Evolutionary conservation across 2,797 vertebrate genomes (phyloP), one percentile per base, ranked within the genome.

Genomic region (Chromis chromis): DNA sequence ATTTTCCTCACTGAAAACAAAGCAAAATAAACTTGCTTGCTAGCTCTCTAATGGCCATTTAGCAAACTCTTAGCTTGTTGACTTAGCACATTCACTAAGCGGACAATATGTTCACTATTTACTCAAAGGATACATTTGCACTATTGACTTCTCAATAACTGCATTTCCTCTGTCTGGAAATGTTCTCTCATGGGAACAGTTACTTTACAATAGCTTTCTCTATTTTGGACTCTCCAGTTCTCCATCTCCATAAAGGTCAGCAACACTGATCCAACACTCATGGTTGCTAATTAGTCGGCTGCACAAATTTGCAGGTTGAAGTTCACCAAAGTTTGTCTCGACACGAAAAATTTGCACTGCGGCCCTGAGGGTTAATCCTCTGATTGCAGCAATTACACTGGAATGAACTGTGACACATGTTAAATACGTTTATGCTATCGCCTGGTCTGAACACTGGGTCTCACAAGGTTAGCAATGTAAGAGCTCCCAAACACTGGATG

Each of bases 381-480:
- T 44, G 17, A 62, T 52, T 11, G 27, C 58, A 46, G 31, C 11
- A 22, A 46, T 68, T 16, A 16, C 1, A 14, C 2, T 31, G 1
- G 17, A 52, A 48, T 52, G 6, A 33, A 39, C 6, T 2, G 19
- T 46, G 19, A 48, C 21, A 31, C 31, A 46, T 59, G 50, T 50
- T 33, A 33, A 36, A 49, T 49, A 14, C 28, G 6, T 39, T n/a
- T 28, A 14, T 49, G 21, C 1, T n/a, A 0, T 64, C 39, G 44
- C 48, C 16, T 28, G 24, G 56, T 31, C 27, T 13, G 14, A 42
- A 58, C 57, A 39, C 28, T 10, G 21, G 25, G 28, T 63, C n/a
- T 52, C 36, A 57, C 72, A 82, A 75, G 66, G 33, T 52, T 31
- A 62, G 46, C 58, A 68, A 65, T 7, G 44, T 14, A 52, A 36